These are phyloP conservation scores for Callorhinus ursinus DNA, from an alignment of 2,113 vertebrate genomes.

Conservation along the genomic window DNA sequence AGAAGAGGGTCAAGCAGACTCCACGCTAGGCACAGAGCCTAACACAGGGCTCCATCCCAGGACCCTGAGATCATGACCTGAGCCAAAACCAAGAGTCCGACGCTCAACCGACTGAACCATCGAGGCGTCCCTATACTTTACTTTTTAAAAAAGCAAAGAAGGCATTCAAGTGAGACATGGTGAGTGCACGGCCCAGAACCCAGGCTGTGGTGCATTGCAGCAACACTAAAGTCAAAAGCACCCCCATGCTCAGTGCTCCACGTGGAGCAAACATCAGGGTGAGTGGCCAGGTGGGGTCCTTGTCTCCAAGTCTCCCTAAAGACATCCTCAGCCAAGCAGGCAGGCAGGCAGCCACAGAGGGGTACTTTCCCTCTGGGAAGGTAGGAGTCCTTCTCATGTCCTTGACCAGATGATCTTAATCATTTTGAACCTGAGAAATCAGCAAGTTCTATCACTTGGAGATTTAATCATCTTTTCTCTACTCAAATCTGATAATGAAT, in stretches of 20 bases:
- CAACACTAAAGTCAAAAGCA: fast-evolving
- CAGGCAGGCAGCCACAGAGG: not conserved
- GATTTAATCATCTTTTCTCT: conserved; percentile 73
- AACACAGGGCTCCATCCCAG: not conserved
- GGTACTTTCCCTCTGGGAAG: not conserved
- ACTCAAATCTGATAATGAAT: conserved; percentile 67
- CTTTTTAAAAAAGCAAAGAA: conserved; percentile 25
- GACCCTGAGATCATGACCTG: not conserved
- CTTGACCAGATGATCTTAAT: conserved; percentile 60
- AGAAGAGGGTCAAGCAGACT: not conserved
- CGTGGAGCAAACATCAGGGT: not conserved
- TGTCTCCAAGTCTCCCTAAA: not conserved
- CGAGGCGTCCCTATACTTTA: not conserved
- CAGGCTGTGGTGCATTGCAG: not conserved
- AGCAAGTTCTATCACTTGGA: conserved; percentile 32
- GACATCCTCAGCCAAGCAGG: not conserved
- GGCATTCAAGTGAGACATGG: not conserved
- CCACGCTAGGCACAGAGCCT: not conserved
- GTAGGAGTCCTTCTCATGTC: not conserved
- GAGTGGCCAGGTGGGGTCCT: not conserved
- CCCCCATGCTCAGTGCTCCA: not conserved
- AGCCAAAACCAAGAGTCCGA: not conserved
- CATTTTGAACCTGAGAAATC: conserved; percentile 51
- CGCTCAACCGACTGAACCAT: not conserved
- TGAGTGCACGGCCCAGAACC: not conserved